Evolutionary conservation across 2,797 vertebrate genomes (phyloP).

Genomic region (Ceyx erithaca): DNA sequence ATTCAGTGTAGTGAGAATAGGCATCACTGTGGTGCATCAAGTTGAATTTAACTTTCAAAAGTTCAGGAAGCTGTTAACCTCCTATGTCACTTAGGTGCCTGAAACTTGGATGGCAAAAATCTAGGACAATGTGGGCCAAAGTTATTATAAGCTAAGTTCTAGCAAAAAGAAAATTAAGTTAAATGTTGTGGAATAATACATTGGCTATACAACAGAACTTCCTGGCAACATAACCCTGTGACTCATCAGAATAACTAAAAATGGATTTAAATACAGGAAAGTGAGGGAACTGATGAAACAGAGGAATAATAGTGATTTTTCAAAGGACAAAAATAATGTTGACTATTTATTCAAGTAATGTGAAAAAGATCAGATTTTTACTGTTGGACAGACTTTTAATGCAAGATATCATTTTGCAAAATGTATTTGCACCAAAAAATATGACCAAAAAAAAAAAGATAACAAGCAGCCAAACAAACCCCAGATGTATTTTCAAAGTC

Average conservation of each 20-base stretch:
- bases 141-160: constrained; percentile 16
- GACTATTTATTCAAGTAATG: background rate
- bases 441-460: constrained; percentile 14
- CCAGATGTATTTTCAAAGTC: background rate
- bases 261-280: background rate
- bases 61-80: background rate
- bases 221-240: constrained; percentile 9
- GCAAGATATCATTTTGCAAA: background rate
- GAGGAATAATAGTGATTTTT: background rate
- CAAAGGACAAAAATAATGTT: background rate
- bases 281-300: background rate
- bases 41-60: background rate
- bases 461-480: constrained; percentile 6
- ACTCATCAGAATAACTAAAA: constrained; percentile 36
- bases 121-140: background rate
- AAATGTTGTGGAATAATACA: background rate
- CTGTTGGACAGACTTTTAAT: background rate
- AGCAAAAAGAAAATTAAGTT: background rate
- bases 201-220: background rate
- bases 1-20: background rate
- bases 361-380: background rate
- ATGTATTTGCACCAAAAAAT: constrained; percentile 10
- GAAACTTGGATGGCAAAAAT: background rate
- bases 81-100: background rate
- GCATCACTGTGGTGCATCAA: background rate